These are phyloP conservation scores for Elanus axillaris DNA, from an alignment of 2,113 vertebrate genomes.

Conservation along the genomic window DNA sequence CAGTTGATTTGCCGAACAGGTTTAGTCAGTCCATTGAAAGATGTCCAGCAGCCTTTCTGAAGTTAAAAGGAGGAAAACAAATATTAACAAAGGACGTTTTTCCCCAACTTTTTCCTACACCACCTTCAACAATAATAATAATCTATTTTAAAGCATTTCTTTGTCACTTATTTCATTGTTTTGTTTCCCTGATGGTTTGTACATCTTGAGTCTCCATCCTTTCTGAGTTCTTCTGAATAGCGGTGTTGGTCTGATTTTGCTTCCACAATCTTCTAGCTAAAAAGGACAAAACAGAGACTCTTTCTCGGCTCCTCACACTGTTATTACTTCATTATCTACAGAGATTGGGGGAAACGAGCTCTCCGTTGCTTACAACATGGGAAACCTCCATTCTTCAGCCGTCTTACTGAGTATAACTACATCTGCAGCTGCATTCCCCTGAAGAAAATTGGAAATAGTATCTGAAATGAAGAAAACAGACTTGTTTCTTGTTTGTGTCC, in stretches of 20 bases:
- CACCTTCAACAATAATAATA: background rate
- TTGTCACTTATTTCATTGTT: background rate
- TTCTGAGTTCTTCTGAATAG: background rate
- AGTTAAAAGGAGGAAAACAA: background rate
- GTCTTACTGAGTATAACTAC: background rate
- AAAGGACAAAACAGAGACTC: background rate
- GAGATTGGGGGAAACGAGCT: background rate
- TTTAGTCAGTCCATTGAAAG: background rate
- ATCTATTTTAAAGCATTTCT: background rate
- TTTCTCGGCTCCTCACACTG: background rate
- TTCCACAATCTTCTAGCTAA: background rate
- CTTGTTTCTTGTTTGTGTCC: background rate
- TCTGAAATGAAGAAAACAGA: background rate
- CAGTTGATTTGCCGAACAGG: background rate
- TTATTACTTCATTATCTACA: background rate
- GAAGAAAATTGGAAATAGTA: background rate
- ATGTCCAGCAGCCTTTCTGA: background rate
- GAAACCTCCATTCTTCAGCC: background rate
- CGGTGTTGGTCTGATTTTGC: background rate
- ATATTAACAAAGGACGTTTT: background rate
- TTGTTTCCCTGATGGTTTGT: background rate
- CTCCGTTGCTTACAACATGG: background rate
- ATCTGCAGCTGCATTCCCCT: background rate
- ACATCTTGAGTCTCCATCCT: background rate
- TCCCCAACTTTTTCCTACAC: background rate